Percentiles rank a stretch among this genome's conserved stretches.
These are phyloP conservation scores for Melopsittacus undulatus DNA, from an alignment of 2,797 vertebrate species.

Conservation along the genomic window DNA sequence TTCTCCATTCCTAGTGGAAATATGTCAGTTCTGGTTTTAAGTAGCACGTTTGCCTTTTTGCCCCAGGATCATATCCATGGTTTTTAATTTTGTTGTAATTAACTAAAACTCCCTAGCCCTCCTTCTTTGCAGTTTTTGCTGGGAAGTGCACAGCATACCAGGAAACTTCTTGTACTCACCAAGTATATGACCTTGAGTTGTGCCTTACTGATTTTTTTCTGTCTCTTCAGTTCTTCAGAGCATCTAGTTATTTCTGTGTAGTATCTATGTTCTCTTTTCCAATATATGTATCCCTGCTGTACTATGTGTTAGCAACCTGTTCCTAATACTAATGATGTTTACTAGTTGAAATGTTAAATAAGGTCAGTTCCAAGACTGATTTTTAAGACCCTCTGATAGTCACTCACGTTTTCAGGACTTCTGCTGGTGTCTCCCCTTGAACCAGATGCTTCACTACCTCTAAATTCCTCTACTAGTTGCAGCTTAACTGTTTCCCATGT, in stretches of 20 bases:
- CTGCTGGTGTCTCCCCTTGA: neutral
- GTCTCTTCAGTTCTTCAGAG: neutral
- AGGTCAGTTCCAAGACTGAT: neutral
- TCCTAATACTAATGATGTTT: neutral
- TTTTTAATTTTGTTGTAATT: neutral
- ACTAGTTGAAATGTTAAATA: neutral
- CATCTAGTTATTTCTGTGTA: neutral
- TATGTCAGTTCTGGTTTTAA: neutral
- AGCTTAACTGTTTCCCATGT: constrained; percentile 11
- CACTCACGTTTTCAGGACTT: neutral
- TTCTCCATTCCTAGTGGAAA: neutral
- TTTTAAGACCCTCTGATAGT: neutral
- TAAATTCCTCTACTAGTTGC: neutral
- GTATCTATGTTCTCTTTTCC: rapidly evolving
- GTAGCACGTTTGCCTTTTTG: neutral
- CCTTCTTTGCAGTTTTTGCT: neutral
- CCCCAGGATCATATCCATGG: neutral
- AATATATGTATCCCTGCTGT: rapidly evolving
- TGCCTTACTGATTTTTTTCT: neutral
- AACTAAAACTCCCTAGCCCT: neutral
- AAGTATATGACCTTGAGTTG: neutral
- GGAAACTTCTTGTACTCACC: neutral
- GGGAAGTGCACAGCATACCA: neutral
- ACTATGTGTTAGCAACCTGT: rapidly evolving
- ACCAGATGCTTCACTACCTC: neutral